phyloP scores from a whole-genome alignment of 2,888 invertebrate species.

The Capitulum mitella region DNA sequence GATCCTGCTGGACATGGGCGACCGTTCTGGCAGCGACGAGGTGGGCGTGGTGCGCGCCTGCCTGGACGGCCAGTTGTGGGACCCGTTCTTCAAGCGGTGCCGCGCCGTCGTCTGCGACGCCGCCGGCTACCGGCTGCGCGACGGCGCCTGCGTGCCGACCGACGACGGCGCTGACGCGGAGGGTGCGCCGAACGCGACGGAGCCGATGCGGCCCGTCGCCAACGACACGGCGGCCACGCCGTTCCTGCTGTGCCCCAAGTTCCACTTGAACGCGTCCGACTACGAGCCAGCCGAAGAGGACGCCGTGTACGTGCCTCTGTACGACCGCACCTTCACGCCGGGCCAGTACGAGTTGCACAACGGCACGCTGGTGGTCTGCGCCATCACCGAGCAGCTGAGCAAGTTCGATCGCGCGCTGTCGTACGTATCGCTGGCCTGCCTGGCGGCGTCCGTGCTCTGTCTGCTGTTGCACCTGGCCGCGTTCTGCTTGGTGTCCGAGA shows the following conservation, averaged over 20 bases:
- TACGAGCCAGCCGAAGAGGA: conserved; percentile 41
- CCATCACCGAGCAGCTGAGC: conserved; percentile 39
- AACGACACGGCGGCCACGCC: conserved; percentile 32
- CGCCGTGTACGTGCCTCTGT: conserved; percentile 42
- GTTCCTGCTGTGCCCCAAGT: conserved; percentile 43
- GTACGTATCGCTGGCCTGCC: conserved; percentile 46
- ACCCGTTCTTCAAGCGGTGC: conserved; percentile 47
- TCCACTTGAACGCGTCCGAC: conserved; percentile 42
- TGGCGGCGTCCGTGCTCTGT: conserved; percentile 47
- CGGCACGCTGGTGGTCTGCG: conserved; percentile 43
- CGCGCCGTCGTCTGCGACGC: conserved; percentile 43
- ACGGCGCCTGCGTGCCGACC: background rate
- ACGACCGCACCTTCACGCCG: conserved; percentile 40
- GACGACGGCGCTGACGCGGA: conserved; percentile 9
- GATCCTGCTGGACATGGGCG: conserved; percentile 45
- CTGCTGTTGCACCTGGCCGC: conserved; percentile 47
- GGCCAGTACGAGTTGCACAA: conserved; percentile 41
- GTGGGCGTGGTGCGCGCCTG: conserved; percentile 39
- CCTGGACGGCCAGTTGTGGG: conserved; percentile 42
- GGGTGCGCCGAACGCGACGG: conserved; percentile 1
- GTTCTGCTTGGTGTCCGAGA: conserved; percentile 46
- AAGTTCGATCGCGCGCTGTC: conserved; percentile 43
- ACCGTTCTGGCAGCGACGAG: conserved; percentile 39
- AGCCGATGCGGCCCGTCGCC: conserved; percentile 26
- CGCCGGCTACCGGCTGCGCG: conserved; percentile 37